Evolutionary conservation across 2,888 invertebrate species (phyloP), one percentile per base, ranked within the genome.

Genomic region (Tetanocera ferruginea): DNA sequence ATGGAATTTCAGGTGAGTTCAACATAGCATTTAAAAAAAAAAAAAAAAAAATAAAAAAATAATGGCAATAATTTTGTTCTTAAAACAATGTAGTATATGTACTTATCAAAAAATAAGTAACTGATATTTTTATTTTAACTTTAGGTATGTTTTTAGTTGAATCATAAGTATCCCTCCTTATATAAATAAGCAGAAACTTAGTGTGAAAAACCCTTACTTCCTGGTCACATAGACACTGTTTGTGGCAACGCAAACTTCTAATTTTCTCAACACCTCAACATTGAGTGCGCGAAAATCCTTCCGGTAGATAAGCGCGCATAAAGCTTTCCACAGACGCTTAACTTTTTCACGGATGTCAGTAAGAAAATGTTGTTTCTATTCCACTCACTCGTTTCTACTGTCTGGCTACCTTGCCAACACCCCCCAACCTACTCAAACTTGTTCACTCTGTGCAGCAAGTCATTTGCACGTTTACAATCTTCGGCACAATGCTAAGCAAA

Each of bases 1-100:
- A 97, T 91, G 97, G 97, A 83, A 97, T 97, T 90, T 97, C 97
- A 92, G 97, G 97, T 96, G 91, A 94, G 93, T 85, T 78, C 4
- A 19, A 66, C 8, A 31, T n/a, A 66, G 0, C 4, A n/a, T 34
- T 34, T 66, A n/a, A 5, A 17, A 34, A 0, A 14, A 34, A 8
- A 34, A n/a, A 14, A 9, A 8, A 31, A 28, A 14, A 25, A 3
- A 62, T n/a, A 60, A 9, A 19, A 57, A 57, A 57, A 57, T n/a
- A 57, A 3, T 60, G 4, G 19, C 4, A 60, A n/a, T 51, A 3
- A n/a, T 51, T 17, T 51, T 51, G 3, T 11, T 51, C 8, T 11
- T 5, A 31, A 31, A 3, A 5, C 31, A 31, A 31, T 31, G 31
- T 3, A 31, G 31, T n/a, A n/a, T n/a, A n/a, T n/a, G n/a, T n/a